phyloP scores from a whole-genome alignment of 2,797 vertebrate species.

The Echiichthys vipera region DNA sequence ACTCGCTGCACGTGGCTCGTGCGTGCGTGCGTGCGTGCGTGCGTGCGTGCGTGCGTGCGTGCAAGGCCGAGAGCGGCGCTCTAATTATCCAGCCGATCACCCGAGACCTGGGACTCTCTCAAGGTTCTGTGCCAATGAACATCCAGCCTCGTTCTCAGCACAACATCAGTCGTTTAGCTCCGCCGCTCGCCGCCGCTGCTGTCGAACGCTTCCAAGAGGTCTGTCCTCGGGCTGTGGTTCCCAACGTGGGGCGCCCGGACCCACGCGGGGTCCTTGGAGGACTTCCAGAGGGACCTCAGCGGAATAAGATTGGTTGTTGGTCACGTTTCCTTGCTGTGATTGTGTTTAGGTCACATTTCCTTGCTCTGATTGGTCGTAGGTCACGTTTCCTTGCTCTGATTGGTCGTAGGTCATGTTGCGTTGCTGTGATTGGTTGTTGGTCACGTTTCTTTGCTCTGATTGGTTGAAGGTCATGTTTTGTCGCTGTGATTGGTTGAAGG shows the following conservation, averaged over 20 bases:
- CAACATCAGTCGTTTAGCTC: conserved; percentile 19
- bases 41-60: no score
- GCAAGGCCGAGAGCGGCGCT: conserved; percentile 8
- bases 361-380: no score
- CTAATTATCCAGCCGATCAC: conserved; percentile 41
- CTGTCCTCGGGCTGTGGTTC: conserved; percentile 16
- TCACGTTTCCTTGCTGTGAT: no score
- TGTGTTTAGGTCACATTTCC: no score
- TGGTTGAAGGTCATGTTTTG: no score
- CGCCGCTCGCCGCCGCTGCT: not conserved
- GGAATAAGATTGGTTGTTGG: not conserved
- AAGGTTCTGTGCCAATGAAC: conserved; percentile 53
- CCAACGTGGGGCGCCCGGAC: not conserved
- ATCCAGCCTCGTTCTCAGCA: conserved; percentile 42
- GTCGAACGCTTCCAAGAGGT: conserved; percentile 17
- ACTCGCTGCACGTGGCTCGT: not conserved
- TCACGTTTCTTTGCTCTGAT: no score
- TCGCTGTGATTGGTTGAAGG: no score
- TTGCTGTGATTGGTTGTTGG: no score
- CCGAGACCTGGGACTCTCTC: conserved; percentile 32
- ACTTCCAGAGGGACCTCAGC: not conserved
- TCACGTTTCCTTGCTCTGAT: no score
- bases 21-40: no score
- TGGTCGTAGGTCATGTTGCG: no score
- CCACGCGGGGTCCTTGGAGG: not conserved